Evolutionary conservation across 2,113 vertebrate genomes (phyloP), one percentile per base, ranked within the genome.

Genomic region (Urocynchramus pylzowi): DNA sequence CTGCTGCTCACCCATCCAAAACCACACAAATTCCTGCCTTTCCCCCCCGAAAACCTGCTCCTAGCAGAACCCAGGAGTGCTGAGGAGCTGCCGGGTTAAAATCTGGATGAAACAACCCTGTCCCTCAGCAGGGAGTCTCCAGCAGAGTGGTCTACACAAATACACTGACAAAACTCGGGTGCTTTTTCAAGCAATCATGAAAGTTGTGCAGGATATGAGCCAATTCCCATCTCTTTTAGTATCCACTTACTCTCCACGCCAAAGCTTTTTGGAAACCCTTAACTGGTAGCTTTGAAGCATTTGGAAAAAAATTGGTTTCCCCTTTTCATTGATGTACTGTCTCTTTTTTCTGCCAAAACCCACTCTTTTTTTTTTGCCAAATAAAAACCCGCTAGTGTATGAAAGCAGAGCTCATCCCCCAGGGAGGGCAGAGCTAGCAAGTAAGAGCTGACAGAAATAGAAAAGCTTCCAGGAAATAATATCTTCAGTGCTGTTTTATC

Each of bases 311-410:
- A 83, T 4, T 92, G 84, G 54, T 96, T 97, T 97, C 84, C 91
- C 89, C 27, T 93, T 71, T 89, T 93, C 97, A 93, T 95, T 89
- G 97, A 97, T 95, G 91, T 28, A 30, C 95, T 93, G 94, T 97
- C 97, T 97, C 81, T 91, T 95, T 96, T 95, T 97, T 84, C 89
- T 97, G 96, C 96, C 96, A 95, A 96, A 95, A 87, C 65, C 90
- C 89, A 92, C 93, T 11, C 11, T 75, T 87, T 87, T 93, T 87
- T 89, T 92, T 79, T 80, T 83, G 91, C 95, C 95, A 97, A 97
- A 96, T 95, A 95, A 96, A 95, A 96, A 67, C 91, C 89, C 94
- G 84, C 93, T 61, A 8, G 95, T 68, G 80, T 93, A 57, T 87
- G 95, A 95, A 96, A 97, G 96, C 92, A 84, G 84, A 74, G 73